phyloP scores from a whole-genome alignment of 2,797 vertebrate genomes.

The Artibeus lituratus region DNA sequence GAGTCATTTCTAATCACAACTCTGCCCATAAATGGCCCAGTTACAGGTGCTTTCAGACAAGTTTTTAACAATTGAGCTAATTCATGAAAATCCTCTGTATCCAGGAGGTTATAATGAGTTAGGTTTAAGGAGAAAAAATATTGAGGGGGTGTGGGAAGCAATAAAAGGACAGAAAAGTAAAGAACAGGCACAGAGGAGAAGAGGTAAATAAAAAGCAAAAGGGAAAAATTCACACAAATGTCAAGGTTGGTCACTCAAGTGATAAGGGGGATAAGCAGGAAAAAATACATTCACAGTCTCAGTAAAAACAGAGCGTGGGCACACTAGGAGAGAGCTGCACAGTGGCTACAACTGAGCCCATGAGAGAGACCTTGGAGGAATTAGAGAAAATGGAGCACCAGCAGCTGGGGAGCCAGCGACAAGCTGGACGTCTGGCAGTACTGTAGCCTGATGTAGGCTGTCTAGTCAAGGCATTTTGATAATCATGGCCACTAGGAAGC shows the following conservation, averaged over 20 bases:
- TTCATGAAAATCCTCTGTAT: not conserved
- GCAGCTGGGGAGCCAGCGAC: rapidly evolving
- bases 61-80: not conserved
- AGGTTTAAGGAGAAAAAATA: not conserved
- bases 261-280: not conserved
- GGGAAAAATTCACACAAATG: not conserved
- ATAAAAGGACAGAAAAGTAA: not conserved
- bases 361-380: not conserved
- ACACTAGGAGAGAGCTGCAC: not conserved
- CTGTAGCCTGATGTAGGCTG: not conserved
- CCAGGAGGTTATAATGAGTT: not conserved
- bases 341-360: not conserved
- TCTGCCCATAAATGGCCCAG: not conserved
- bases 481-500: not conserved
- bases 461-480: not conserved
- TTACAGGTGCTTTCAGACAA: not conserved
- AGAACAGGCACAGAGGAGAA: not conserved
- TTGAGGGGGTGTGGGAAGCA: not conserved
- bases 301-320: not conserved
- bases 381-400: not conserved
- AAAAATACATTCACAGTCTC: not conserved
- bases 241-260: not conserved
- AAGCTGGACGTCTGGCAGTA: too few species aligned
- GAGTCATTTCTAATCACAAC: not conserved
- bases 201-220: not conserved